A percentile compares a stretch with the other conserved stretches of the same genome.
Evolutionary conservation across 2,113 vertebrate species (phyloP).

Genomic region (Chionodraco myersi): DNA sequence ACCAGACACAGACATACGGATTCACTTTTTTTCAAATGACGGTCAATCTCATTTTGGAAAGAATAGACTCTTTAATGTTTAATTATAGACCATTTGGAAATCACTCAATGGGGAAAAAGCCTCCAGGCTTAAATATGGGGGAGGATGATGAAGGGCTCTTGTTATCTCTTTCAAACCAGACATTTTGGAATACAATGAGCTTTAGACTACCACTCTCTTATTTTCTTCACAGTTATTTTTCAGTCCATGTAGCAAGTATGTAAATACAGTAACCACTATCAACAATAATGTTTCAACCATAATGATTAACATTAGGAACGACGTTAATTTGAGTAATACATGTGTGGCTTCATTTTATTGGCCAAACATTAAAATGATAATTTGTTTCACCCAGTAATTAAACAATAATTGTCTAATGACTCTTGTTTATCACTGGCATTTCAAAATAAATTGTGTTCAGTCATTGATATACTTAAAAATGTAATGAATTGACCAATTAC

Average conservation of each 20-base stretch:
- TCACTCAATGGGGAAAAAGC: constrained; percentile 1
- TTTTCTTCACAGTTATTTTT: not conserved
- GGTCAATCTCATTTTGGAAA: not conserved
- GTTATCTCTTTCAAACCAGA: not conserved
- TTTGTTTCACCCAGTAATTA: too few relatives aligned
- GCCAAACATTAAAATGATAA: too few relatives aligned
- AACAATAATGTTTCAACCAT: too few relatives aligned
- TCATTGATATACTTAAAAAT: too few relatives aligned
- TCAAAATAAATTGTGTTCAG: too few relatives aligned
- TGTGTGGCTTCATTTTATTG: too few relatives aligned
- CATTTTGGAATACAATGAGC: not conserved
- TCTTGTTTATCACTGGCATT: too few relatives aligned
- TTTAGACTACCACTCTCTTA: not conserved
- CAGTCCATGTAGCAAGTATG: not conserved
- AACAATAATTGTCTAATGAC: too few relatives aligned
- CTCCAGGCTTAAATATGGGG: constrained; percentile 50
- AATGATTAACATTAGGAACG: too few relatives aligned
- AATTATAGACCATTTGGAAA: constrained; percentile 54
- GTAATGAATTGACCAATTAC: not conserved
- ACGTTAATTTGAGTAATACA: too few relatives aligned
- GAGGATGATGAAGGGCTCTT: constrained; percentile 15
- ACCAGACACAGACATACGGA: not conserved
- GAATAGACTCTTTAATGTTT: constrained; percentile 33
- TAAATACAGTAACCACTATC: too few relatives aligned
- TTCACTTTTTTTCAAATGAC: not conserved